Conservation (phyloP, 1,140 invertebrate species). For the Cyrtorhinus lividipennis region DNA sequence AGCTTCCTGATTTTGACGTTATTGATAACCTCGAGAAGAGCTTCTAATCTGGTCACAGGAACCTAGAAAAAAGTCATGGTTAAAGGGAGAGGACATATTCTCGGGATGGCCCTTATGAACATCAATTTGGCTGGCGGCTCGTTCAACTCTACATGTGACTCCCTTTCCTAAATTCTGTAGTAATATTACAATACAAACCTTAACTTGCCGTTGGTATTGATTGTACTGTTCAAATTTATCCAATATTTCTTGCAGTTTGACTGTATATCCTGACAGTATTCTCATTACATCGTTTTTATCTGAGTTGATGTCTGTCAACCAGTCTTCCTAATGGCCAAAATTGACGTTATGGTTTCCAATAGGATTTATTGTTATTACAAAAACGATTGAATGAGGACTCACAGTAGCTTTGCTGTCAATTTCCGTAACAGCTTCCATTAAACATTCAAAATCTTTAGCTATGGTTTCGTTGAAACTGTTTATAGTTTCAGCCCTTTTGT, state of each 20-base stretch:
- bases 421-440: slow-evolving; percentile 48
- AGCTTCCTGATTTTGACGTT: slow-evolving; percentile 61
- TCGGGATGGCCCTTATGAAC: too few species aligned
- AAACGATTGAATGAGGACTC: too few species aligned
- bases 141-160: too few species aligned
- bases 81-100: too few species aligned
- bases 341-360: too few species aligned
- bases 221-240: slow-evolving; percentile 46
- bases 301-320: slow-evolving; percentile 55
- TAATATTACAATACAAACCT: too few species aligned
- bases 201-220: slow-evolving; percentile 47
- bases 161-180: too few species aligned
- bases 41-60: slow-evolving; percentile 53
- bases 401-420: slow-evolving; percentile 47
- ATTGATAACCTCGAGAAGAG: slow-evolving; percentile 57
- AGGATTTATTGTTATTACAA: too few species aligned
- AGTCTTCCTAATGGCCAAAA: slow-evolving; percentile 53
- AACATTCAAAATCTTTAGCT: slow-evolving; percentile 42
- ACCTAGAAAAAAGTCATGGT: neutral
- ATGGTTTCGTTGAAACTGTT: slow-evolving; percentile 41
- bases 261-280: slow-evolving; percentile 43
- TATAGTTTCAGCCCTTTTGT: slow-evolving; percentile 38
- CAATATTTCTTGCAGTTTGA: slow-evolving; percentile 42
- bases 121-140: too few species aligned
- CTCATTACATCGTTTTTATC: slow-evolving; percentile 44